These are phyloP conservation scores for Passer montanus DNA, from an alignment of 2,113 vertebrate species.

Conservation along the genomic window DNA sequence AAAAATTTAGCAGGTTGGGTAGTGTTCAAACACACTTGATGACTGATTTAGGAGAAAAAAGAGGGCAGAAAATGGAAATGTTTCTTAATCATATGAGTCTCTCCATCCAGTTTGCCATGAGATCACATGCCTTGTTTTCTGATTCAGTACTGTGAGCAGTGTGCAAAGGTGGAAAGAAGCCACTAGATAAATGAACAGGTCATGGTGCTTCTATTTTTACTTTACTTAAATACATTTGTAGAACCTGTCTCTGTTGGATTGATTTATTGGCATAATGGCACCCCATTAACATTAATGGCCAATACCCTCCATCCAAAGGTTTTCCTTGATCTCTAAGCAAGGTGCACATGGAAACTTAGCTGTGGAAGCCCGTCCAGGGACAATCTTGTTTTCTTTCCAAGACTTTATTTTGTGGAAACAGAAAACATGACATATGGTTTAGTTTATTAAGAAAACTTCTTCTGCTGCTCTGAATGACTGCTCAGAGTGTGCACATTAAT, in stretches of 20 bases:
- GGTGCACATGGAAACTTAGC: not conserved
- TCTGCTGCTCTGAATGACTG: conserved; percentile 7
- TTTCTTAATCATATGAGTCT: not conserved
- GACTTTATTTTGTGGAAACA: not conserved
- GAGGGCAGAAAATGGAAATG: not conserved
- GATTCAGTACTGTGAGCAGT: not conserved
- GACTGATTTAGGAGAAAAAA: not conserved
- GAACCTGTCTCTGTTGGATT: not conserved
- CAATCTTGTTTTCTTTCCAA: not conserved
- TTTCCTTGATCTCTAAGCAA: not conserved
- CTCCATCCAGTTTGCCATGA: not conserved
- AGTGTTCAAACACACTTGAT: not conserved
- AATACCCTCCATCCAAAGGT: not conserved
- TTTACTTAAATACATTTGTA: not conserved
- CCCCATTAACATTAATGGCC: not conserved
- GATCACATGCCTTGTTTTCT: not conserved
- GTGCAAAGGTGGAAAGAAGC: not conserved
- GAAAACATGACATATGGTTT: not conserved
- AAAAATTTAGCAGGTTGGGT: not conserved
- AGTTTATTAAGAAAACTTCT: conserved; percentile 27
- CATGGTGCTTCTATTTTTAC: not conserved
- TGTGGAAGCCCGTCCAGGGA: not conserved
- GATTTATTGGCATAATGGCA: not conserved
- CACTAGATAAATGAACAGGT: not conserved
- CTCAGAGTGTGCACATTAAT: not conserved